Evolutionary conservation across 2,888 invertebrate species (phyloP), one percentile per base, ranked within the genome.

Genomic region (Drosophila testacea): DNA sequence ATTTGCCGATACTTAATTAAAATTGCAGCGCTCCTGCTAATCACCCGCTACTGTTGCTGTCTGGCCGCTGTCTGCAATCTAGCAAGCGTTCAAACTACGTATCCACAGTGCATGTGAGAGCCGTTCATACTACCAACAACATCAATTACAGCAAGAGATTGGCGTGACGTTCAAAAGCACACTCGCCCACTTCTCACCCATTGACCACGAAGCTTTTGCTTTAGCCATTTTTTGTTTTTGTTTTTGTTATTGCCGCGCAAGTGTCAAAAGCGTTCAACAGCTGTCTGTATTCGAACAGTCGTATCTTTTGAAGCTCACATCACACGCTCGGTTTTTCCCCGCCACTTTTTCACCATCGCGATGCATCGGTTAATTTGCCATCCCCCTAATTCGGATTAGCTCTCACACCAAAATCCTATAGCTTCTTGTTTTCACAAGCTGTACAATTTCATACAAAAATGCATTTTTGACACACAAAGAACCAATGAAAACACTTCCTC

Each of bases 261-360:
- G 73, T 71, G 55, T 70, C 77, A 64, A 83, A 80, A 83, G 77
- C 84, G 77, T 83, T 86, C 81, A 88, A 88, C 83, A 84, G 83
- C 83, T 84, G 88, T 74, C 63, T 48, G 66, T 27, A 28, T 9
- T 48, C 34, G 62, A 73, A 60, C 41, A 55, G 65, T 67, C 64
- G 62, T 56, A 61, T 86, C 73, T 47, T 47, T 46, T 39, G 4
- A 22, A 3, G 22, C 22, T 22, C 22, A 22, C 22, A 22, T 22
- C 22, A 22, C 22, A 22, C 22, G 22, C 3, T 22, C 2, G 22
- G 22, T 22, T 22, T 2, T 22, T 22, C 22, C 1, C 22, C 22
- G 22, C 2, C 22, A 22, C 22, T 22, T 22, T 22, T 22, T 3
- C 22, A 2, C 16, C 0, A 16, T 16, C 16, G 16, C 16, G 16